Percentiles rank a stretch among this genome's conserved stretches.
Evolutionary conservation across 2,888 invertebrate species (phyloP).

Genomic region (Leucozona laternaria): DNA sequence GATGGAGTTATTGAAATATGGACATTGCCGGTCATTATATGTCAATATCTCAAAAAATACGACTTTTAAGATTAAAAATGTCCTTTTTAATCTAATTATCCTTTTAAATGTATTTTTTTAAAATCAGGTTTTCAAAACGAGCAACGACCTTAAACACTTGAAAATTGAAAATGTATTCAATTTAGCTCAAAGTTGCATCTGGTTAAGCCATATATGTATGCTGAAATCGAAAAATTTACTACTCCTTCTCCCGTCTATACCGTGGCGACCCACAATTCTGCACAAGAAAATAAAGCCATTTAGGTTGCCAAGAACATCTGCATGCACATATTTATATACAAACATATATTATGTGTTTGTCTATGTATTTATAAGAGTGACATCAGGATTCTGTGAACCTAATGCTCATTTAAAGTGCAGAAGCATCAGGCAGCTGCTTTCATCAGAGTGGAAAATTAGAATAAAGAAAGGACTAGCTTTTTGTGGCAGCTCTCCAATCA

Average conservation of each 20-base stretch:
- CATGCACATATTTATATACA: neutral
- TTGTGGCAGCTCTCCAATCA: slow-evolving; percentile 59
- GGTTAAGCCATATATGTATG: slow-evolving; percentile 32
- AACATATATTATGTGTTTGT: neutral
- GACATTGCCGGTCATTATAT: no score
- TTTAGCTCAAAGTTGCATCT: slow-evolving; percentile 30
- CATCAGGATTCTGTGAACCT: slow-evolving; percentile 59
- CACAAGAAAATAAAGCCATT: slow-evolving; percentile 49
- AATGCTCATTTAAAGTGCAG: slow-evolving; percentile 69
- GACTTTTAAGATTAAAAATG: no score
- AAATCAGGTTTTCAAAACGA: neutral
- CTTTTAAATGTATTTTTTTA: no score
- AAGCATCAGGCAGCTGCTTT: slow-evolving; percentile 56
- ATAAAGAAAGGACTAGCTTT: slow-evolving; percentile 48
- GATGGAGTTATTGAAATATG: no score
- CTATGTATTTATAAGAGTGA: slow-evolving; percentile 19
- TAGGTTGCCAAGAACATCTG: slow-evolving; percentile 10
- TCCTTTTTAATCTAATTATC: no score
- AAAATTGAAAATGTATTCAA: slow-evolving; percentile 28
- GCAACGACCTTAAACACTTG: neutral
- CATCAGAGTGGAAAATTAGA: slow-evolving; percentile 69
- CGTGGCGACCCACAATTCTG: neutral
- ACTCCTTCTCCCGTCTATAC: neutral
- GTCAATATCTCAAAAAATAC: no score
- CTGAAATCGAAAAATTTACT: slow-evolving; percentile 1